Base-by-base conservation (phyloP, 92 coral and sea anemone genomes). In the Phenganax marumi region DNA sequence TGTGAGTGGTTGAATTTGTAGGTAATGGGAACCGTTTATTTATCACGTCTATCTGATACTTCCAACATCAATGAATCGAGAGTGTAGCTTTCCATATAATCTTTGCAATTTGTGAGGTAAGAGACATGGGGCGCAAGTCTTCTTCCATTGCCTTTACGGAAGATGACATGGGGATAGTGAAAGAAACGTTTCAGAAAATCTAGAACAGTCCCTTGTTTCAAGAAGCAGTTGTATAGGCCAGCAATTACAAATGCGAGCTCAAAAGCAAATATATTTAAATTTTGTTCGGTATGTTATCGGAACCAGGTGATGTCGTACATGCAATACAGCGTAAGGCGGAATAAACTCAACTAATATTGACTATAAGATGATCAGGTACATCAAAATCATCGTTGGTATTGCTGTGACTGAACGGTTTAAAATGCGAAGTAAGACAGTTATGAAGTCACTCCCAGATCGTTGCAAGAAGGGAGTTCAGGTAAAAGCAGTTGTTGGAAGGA, bases 351-450 rank as follows among this genome's bases (percentile, higher is more conserved):
- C 73, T 43, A 23, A 26, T 52, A 80, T 24, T 11, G 16, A 64
- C 57, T 25, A 17, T 33, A 43, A 80, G 57, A 50, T 49, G 77
- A 23, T 47, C 77, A 52, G 84, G 76, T 33, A 80, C 84, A 24
- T 39, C 73, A 9, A 62, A 62, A n/a, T 62, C 68, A 7, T 62
- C 12, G 68, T 79, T 63, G 55, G 43, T 58, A 39, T 48, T 24
- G 52, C 47, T 60, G 50, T 64, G 26, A 60, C 49, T 71, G 23
- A 84, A 65, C 16, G 84, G 84, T 19, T 55, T 21, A 66, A 77
- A 84, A 23, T 84, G 84, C 1, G 63, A 10, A 33, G 88, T 84
- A 25, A 84, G 77, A n/a, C 68, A 26, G 8, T 11, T 11, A 62
- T 2, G 8, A 62, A 62, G 43, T 33, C 43, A 62, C 3, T 8